Percentiles rank a stretch among this genome's conserved stretches.
phyloP scores from a whole-genome alignment of 2,797 vertebrate species.

The Sarcophilus harrisii region DNA sequence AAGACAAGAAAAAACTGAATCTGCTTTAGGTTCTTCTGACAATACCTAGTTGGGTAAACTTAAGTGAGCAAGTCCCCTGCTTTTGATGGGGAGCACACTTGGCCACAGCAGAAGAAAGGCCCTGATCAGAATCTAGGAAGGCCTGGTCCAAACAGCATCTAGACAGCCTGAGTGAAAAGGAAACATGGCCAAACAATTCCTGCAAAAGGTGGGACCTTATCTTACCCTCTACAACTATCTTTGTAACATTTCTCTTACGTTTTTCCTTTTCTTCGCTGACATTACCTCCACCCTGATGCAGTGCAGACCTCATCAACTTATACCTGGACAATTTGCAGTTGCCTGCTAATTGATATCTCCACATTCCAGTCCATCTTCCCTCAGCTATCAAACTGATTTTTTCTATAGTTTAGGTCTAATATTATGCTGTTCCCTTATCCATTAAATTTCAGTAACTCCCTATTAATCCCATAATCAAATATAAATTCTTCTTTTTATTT shows the following conservation, averaged over 20 bases:
- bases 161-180: no score
- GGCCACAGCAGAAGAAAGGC: background rate
- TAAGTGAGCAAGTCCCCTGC: no score
- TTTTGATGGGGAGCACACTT: no score
- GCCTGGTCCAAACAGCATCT: background rate
- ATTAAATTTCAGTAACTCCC: background rate
- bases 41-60: background rate
- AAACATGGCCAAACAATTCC: background rate
- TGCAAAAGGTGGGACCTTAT: background rate
- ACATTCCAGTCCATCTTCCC: background rate
- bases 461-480: background rate
- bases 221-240: background rate
- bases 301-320: background rate
- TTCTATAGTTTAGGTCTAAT: background rate
- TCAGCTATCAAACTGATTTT: background rate
- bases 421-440: background rate
- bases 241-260: background rate
- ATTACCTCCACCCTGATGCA: background rate
- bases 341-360: background rate
- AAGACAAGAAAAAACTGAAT: background rate
- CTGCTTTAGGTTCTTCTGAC: background rate
- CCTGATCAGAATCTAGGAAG: background rate
- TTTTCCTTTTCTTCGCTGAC: background rate
- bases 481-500: background rate
- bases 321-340: background rate